Evolutionary conservation across 1,140 invertebrate genomes (phyloP), one percentile per base, ranked within the genome.

Genomic region (Matsumurasca onukii): DNA sequence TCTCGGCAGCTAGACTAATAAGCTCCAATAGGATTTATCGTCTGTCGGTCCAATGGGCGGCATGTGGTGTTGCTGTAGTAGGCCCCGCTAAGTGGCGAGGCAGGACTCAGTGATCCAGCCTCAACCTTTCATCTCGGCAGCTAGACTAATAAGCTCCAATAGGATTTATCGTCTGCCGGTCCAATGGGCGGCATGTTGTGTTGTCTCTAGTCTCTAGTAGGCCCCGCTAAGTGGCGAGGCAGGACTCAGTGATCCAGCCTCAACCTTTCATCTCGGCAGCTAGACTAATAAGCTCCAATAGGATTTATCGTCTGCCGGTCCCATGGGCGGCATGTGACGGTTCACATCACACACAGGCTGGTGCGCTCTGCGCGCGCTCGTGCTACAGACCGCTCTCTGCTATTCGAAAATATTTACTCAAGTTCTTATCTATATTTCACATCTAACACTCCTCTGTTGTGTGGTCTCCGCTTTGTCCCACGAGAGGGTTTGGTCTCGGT

Each of bases 11-110:
- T 39, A 39, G 34, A 39, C 34, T 39, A 39, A 39, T 39, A 51
- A 59, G 55, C 55, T 59, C 55, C 55, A 59, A 59, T 59, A 59
- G 55, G 55, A 59, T 59, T 59, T 59, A 59, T 24, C 55, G 55
- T 27, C 20, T 22, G 5, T 27, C 25, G 25, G 55, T 59, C 55
- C 55, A 22, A 17, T 51, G 55, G 25, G 5, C 34, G 34, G 5
- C 34, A 39, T 17, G 17, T 39, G 34, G 17, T 17, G 34, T 5
- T 39, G 5, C 34, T n/a, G n/a, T n/a, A n/a, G n/a, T n/a, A n/a
- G 49, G n/a, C 49, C 49, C 49, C 49, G 49, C 49, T 12, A 20
- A 12, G 17, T 3, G 49, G 3, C 24, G 24, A 3, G 49, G 5
- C 5, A 22, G 49, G 3, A 51, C 49, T 17, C n/a, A 51, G 24